Conservation (phyloP, 1,140 invertebrate genomes). For the Drosophila arawakana region DNA sequence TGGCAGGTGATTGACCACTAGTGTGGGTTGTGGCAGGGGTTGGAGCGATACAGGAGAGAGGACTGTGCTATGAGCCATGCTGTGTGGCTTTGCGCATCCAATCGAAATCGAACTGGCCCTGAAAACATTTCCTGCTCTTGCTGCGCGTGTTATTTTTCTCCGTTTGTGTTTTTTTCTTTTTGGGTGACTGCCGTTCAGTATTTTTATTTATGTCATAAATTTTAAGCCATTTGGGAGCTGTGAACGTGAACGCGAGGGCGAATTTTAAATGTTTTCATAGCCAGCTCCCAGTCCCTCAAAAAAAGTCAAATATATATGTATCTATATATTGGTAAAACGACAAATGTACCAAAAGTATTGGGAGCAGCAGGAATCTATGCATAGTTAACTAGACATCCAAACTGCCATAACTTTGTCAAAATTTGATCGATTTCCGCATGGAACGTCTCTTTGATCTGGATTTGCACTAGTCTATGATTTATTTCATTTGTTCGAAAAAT, state of each 20-base stretch:
- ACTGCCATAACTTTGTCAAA: conserved; percentile 29
- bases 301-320: neutral
- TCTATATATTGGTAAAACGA: conserved; percentile 11
- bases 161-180: conserved; percentile 14
- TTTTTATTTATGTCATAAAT: conserved; percentile 83
- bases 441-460: conserved; percentile 27
- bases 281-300: neutral
- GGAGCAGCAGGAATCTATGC: conserved; percentile 7
- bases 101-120: conserved; percentile 60
- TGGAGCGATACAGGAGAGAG: neutral
- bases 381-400: conserved; percentile 35
- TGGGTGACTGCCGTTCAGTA: conserved; percentile 52
- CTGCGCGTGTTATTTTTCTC: conserved; percentile 38
- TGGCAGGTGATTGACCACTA: conserved; percentile 68
- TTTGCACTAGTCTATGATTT: conserved; percentile 17
- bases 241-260: conserved; percentile 61
- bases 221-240: conserved; percentile 81
- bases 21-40: neutral
- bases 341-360: conserved; percentile 4
- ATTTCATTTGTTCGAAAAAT: conserved; percentile 8
- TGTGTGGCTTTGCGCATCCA: conserved; percentile 61
- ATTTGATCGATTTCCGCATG: conserved; percentile 36
- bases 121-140: conserved; percentile 60
- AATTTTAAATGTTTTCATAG: conserved; percentile 37
- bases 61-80: conserved; percentile 22